Evolutionary conservation across 1,140 invertebrate genomes (phyloP).

Genomic region (Ostrea denselamellosa): DNA sequence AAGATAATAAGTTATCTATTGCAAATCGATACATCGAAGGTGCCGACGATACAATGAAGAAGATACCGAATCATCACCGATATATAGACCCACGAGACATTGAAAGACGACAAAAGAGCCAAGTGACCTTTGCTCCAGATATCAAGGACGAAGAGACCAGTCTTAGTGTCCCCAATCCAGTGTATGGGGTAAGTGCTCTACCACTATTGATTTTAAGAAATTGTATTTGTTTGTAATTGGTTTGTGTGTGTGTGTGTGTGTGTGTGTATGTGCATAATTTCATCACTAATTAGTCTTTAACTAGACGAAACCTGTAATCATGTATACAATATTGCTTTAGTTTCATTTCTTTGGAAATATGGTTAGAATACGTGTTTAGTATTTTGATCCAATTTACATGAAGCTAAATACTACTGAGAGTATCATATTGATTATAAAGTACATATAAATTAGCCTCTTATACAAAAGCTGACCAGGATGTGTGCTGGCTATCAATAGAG

Average conservation of each 20-base stretch:
- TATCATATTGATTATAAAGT: slow-evolving; percentile 25
- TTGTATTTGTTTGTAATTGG: too few relatives aligned
- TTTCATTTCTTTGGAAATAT: too few relatives aligned
- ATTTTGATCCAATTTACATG: too few relatives aligned
- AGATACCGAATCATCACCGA: background rate
- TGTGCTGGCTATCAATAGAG: background rate
- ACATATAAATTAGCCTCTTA: background rate
- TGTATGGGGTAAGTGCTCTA: background rate
- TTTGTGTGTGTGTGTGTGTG: too few relatives aligned
- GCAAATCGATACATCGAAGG: slow-evolving; percentile 25
- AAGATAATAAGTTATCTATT: slow-evolving; percentile 45
- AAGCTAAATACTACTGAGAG: background rate
- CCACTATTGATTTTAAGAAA: background rate
- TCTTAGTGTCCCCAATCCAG: background rate
- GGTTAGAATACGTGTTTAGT: too few relatives aligned
- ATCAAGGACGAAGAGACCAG: background rate
- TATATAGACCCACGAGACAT: background rate
- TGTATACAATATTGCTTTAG: too few relatives aligned
- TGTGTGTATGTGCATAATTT: too few relatives aligned
- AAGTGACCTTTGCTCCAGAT: slow-evolving; percentile 24
- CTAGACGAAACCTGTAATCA: too few relatives aligned
- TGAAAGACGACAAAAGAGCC: background rate
- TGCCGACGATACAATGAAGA: background rate
- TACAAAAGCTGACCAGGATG: slow-evolving; percentile 7
- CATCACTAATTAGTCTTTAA: too few relatives aligned